phyloP scores from a whole-genome alignment of 2,888 invertebrate species.

The Tachina lurida region DNA sequence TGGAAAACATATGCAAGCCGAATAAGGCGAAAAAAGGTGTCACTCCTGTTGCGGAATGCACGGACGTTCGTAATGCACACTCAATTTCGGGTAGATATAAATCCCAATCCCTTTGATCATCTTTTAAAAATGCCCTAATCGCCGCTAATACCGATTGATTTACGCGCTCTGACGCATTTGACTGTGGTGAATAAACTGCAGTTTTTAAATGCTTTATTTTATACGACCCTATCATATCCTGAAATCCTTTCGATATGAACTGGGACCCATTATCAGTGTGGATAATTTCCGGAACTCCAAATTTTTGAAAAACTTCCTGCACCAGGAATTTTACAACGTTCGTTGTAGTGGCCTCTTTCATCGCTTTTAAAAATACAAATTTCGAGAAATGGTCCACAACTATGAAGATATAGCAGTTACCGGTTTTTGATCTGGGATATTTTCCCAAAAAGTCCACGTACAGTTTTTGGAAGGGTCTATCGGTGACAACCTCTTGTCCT shows the following conservation, averaged over 20 bases:
- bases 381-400: background rate
- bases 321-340: too few species aligned
- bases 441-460: background rate
- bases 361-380: background rate
- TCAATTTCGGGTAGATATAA: slow-evolving; percentile 2
- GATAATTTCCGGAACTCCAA: too few species aligned
- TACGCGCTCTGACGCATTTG: too few species aligned
- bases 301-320: too few species aligned
- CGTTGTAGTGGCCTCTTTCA: background rate
- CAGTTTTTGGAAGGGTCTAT: background rate
- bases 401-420: too few species aligned
- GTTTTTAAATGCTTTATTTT: too few species aligned
- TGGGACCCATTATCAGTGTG: too few species aligned
- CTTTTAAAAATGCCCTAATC: too few species aligned
- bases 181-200: background rate
- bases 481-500: background rate
- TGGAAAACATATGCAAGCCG: too few species aligned
- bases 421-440: background rate
- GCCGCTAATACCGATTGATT: too few species aligned
- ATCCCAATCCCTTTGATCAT: background rate
- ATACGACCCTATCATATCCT: too few species aligned
- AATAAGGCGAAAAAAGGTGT: background rate
- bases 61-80: background rate
- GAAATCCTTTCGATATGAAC: too few species aligned
- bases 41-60: background rate